Evolutionary conservation across 2,113 vertebrate species (phyloP), one percentile per base, ranked within the genome.

Genomic region (Boulengeromyrus knoepffleri): DNA sequence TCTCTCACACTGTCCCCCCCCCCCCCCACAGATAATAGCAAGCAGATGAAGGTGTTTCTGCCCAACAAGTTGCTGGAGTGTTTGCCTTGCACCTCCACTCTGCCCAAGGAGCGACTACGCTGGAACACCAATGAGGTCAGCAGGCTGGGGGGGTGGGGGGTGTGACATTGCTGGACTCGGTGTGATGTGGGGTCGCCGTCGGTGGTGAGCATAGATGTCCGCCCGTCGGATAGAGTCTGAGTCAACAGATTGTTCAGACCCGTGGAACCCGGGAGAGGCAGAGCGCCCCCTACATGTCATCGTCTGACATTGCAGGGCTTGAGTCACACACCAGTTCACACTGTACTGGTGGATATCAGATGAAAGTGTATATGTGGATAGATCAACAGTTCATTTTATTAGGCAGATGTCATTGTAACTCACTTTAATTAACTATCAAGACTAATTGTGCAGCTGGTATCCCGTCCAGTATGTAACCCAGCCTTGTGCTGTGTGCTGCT

Each of bases 91-190:
- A 96, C 96, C 9, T 91, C 96, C 0, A 91, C 94, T 31, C 90
- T 98, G 90, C 97, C 97, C 42, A 96, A 94, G 87, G 97, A 98
- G 94, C 94, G 97, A 24, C 96, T 97, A 17, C 95, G 97, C 50
- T 98, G 97, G 97, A 98, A 98, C 94, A 97, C 97, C 87, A 98
- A 98, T 31, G 97, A 98, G 97, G 97, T 96, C 89, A 19, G 88
- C 94, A 46, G 46, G 12, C 2, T 56, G 47, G 74, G 2, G 24
- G 5, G 15, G n/a, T n/a, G n/a, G 13, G 52, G 21, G 74, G 56
- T 50, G 9, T 9, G 21, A 0, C 24, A n/a, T 36, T 13, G 42
- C 15, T 19, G 45, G 45, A 45, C 19, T 15, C 5, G 24, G 19
- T 10, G 19, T 46, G 58, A 49, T 21, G 8, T 5, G 45, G 45